Base-by-base conservation (phyloP, 2,113 vertebrate species). In the Psittacara wagleri region DNA sequence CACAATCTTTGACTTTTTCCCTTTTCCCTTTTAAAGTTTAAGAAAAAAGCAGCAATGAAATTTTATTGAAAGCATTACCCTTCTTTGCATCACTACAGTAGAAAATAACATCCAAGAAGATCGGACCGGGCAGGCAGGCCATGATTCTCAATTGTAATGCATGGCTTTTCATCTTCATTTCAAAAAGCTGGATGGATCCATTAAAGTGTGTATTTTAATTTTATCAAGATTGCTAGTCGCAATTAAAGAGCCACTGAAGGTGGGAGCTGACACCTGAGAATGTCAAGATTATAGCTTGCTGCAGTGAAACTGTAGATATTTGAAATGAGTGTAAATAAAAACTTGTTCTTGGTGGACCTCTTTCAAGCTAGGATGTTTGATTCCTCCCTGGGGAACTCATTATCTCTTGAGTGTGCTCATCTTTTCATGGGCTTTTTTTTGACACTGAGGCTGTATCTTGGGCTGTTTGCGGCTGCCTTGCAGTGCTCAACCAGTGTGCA, bases 131-230 rank as follows among this genome's bases (percentile, higher is more conserved):
- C 82, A 62, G 69, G 25, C 66, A 59, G 84, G 51, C 76, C 44
- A 9, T 23, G 83, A 85, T 87, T 95, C 86, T 85, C 85, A 83
- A 57, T 80, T 62, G 67, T 43, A 62, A 35, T 22, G 39, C 46
- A 44, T 84, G 59, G 52, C 85, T 95, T 96, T 94, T 92, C 72
- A 93, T 96, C 89, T 88, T 91, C 57, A 66, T 91, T 74, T 92
- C 41, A 19, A 80, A 88, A 92, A 83, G 23, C 66, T 77, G 64
- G 74, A 73, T 70, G 82, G 74, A 83, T 39, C 64, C 28, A 73
- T 96, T 95, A 93, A 95, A 93, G 77, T 72, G 61, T 81, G 46
- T 91, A 74, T 93, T 95, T 96, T 90, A 83, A 92, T 95, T 94
- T 91, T 94, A 79, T 79, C 76, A 92, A 48, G 62, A 91, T 64